A percentile compares a stretch with the other conserved stretches of the same genome.
Conservation (phyloP, 2,888 invertebrate genomes). For the Nebria brevicollis region DNA sequence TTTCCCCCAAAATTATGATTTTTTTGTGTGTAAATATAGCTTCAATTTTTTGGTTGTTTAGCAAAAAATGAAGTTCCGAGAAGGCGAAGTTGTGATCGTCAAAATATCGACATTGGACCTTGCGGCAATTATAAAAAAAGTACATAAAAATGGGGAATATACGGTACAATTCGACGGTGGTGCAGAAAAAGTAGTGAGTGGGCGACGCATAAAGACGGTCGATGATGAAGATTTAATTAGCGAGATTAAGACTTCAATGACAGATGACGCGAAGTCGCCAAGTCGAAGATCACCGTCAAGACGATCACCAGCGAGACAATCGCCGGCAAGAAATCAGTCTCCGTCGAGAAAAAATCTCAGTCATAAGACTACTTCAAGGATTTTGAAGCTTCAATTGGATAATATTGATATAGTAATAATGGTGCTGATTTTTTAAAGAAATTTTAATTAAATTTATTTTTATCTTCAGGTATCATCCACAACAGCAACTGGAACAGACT, state of each 20-base stretch:
- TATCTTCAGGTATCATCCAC: neutral
- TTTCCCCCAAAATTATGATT: slow-evolving; percentile 13
- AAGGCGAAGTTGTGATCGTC: slow-evolving; percentile 30
- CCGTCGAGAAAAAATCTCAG: neutral
- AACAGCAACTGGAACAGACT: neutral
- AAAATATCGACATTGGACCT: slow-evolving; percentile 14
- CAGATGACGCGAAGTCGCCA: slow-evolving; percentile 11
- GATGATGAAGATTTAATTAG: neutral
- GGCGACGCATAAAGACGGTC: slow-evolving; percentile 16
- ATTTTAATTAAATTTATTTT: neutral
- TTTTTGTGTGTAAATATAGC: neutral
- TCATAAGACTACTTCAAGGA: slow-evolving; percentile 1
- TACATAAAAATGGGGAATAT: slow-evolving; percentile 20
- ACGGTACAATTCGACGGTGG: slow-evolving; percentile 34
- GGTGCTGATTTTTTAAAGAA: neutral
- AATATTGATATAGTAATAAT: slow-evolving; percentile 27
- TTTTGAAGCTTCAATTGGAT: slow-evolving; percentile 36
- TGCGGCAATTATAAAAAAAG: slow-evolving; percentile 26
- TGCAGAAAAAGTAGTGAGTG: slow-evolving; percentile 9
- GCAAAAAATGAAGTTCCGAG: slow-evolving; percentile 37
- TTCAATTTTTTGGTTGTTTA: neutral
- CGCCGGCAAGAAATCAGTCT: slow-evolving; percentile 15
- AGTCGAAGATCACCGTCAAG: slow-evolving; percentile 31
- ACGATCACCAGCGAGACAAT: slow-evolving; percentile 26
- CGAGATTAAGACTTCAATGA: slow-evolving; percentile 16